These are phyloP conservation scores for Alaudala cheleensis DNA, from an alignment of 2,113 vertebrate species.

Conservation along the genomic window DNA sequence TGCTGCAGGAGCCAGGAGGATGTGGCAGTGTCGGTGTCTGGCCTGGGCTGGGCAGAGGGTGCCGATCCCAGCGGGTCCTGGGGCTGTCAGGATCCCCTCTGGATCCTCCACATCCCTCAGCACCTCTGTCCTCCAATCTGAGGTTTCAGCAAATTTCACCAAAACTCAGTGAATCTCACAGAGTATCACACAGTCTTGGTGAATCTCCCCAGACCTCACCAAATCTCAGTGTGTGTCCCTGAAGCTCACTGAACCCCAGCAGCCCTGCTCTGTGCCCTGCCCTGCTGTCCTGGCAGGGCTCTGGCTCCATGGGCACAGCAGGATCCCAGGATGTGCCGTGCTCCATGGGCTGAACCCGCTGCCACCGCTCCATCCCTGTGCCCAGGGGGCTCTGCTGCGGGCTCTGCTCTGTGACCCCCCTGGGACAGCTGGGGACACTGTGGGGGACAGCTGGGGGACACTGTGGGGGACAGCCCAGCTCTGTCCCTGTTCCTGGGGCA, in stretches of 20 bases:
- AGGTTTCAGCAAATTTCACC: too few species aligned
- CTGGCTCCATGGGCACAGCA: rapidly evolving
- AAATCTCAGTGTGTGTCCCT: too few species aligned
- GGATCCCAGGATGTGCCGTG: background rate
- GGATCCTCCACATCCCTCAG: background rate
- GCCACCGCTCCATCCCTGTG: rapidly evolving
- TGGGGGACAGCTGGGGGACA: background rate
- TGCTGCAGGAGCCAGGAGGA: rapidly evolving
- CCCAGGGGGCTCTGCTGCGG: background rate
- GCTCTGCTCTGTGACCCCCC: rapidly evolving
- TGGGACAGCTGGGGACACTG: background rate
- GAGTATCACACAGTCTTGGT: rapidly evolving
- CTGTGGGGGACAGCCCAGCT: background rate
- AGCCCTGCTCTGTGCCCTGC: rapidly evolving
- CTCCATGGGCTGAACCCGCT: background rate
- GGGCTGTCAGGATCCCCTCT: background rate
- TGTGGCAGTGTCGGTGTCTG: rapidly evolving
- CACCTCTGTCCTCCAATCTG: rapidly evolving
- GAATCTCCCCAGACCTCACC: background rate
- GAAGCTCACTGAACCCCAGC: background rate
- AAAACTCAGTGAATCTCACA: rapidly evolving
- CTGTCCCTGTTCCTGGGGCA: too few species aligned
- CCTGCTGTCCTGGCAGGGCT: background rate
- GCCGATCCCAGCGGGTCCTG: rapidly evolving
- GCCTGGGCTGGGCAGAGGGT: rapidly evolving